Evolutionary conservation across 2,113 vertebrate species (phyloP), one percentile per base, ranked within the genome.

Genomic region (Carollia perspicillata): DNA sequence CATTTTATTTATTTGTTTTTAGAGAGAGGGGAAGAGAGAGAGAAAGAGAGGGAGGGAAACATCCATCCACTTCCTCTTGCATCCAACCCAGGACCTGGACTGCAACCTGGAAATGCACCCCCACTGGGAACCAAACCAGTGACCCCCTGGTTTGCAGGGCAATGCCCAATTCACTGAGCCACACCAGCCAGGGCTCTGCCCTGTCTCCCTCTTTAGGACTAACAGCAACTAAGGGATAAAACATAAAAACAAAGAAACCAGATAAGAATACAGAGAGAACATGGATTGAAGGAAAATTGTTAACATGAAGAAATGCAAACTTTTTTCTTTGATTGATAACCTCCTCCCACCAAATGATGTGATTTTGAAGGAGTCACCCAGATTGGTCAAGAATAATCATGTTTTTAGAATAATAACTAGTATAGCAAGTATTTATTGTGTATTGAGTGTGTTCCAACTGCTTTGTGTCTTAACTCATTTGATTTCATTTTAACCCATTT

Each of bases 401-500:
- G 11, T 37, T 77, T 78, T 14, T 77, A 47, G 89, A 89, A 37
- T 51, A 51, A 51, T 33, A 63, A 22, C 33, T 49, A 88, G 5
- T 16, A 63, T 72, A 63, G 35, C 10, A 9, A 49, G 35, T 87
- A 30, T 6, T 55, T 49, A 17, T 58, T 26, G 11, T 49, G 30
- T 18, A n/a, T 28, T 47, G 13, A 87, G 51, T 35, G 3, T 58
- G 10, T 60, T 66, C 55, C 8, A 55, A 55, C 53, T 30, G 26
- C 33, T 83, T 80, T 74, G 23, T 42, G 6, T n/a, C 16, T 91
- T 60, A 63, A 81, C 18, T 71, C 71, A 81, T 44, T 89, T 89
- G 51, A 86, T 83, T 89, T 71, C 35, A 11, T 90, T 94, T 93
- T 91, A 84, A 74, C 55, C 49, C 58, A 35, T 66, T 86, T 84